Conservation (phyloP, 2,113 vertebrate genomes). For the Hemiscyllium ocellatum region DNA sequence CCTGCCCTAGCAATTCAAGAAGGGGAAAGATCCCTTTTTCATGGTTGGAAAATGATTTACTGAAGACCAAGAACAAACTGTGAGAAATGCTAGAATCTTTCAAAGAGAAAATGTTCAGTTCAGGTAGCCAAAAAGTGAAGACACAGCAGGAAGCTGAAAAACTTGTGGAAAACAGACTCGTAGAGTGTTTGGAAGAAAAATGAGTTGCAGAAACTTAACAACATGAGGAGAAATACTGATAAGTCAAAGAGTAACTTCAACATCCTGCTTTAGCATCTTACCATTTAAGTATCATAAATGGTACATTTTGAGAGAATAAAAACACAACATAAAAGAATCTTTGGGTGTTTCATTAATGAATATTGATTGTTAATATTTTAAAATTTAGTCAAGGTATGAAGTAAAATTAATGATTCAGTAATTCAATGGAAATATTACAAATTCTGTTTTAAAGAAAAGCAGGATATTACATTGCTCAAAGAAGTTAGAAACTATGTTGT, state of each 20-base stretch:
- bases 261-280: neutral
- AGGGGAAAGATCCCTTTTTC: too few relatives aligned
- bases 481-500: neutral
- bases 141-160: neutral
- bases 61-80: neutral
- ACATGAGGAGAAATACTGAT: too few relatives aligned
- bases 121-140: neutral
- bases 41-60: neutral
- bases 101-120: neutral
- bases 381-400: neutral
- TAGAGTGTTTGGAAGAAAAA: neutral
- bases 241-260: neutral
- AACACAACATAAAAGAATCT: neutral
- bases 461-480: neutral
- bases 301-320: neutral
- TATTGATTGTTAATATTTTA: neutral
- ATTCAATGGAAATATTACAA: neutral
- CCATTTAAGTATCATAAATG: neutral
- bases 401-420: neutral
- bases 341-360: neutral
- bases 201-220: neutral
- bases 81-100: neutral
- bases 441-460: neutral
- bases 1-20: too few relatives aligned
- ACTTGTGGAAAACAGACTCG: neutral